Evolutionary conservation across 2,888 invertebrate species (phyloP), one percentile per base, ranked within the genome.

Genomic region (Cyaniris semiargus): DNA sequence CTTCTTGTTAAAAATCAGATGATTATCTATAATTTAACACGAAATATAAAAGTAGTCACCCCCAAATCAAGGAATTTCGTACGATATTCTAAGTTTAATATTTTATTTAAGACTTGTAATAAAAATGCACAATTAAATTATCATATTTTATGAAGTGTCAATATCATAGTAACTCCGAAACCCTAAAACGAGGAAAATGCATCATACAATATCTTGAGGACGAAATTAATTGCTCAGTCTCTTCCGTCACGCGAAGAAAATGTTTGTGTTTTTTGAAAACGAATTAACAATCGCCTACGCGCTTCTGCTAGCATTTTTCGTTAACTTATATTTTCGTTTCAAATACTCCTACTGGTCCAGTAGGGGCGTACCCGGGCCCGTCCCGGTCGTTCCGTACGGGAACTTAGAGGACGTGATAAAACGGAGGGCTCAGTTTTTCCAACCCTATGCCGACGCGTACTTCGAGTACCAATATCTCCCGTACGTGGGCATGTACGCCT

Each of bases 341-440:
- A 90, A 94, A 78, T 94, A 92, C 82, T 88, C 86, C 0, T 95
- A 95, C 83, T 96, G 96, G 96, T 87, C 92, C 58, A 92, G 90
- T 76, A 92, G 89, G 82, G 95, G 95, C 13, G 94, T 96, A 7
- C 88, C 89, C 0, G 94, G 94, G 53, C 94, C 95, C 0, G 85
- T 90, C n/a, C 95, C 95, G 0, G 84, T 85, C n/a, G 95, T 96
- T 79, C 95, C 96, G 0, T 96, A 95, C 82, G 96, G 96, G 0
- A 95, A 95, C 79, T 88, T 96, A 81, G 89, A 89, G 58, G 88
- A 92, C 34, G 95, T 96, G 8, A 90, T 95, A 3, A 91, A 92
- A 75, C 89, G 95, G 48, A 91, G 94, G 81, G 89, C 92, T 56
- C 95, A 95, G 79, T 95, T 96, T 84, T 96, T 95, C 38, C 94